A percentile compares a stretch with the other conserved stretches of the same genome.
These are phyloP conservation scores for Sebastes vulpes DNA, from an alignment of 2,797 vertebrate genomes.

Conservation along the genomic window DNA sequence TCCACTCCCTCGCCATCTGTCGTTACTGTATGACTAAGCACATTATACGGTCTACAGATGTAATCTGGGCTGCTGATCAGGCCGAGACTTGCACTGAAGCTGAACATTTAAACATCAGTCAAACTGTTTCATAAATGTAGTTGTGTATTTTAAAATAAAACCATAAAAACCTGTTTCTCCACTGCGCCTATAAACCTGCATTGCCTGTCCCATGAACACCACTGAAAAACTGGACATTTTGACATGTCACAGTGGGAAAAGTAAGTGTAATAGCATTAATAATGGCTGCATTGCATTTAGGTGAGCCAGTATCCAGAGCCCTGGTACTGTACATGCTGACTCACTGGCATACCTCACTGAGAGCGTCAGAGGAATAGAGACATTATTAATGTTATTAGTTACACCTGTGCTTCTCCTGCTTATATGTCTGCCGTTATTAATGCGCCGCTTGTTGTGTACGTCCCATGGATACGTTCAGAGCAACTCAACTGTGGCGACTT, in stretches of 20 bases:
- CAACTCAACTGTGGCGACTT: background rate
- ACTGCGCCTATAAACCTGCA: background rate
- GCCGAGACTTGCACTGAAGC: background rate
- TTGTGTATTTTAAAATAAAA: background rate
- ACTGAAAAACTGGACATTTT: background rate
- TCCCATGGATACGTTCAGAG: background rate
- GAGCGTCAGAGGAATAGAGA: background rate
- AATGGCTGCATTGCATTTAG: background rate
- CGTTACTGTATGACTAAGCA: background rate
- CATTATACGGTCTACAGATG: background rate
- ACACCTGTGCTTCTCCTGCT: background rate
- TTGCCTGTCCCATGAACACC: background rate
- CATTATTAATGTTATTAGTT: background rate
- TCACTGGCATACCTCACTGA: background rate
- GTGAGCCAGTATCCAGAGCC: background rate
- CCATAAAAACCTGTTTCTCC: background rate
- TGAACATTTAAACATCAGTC: background rate
- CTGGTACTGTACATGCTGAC: background rate
- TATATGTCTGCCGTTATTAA: background rate
- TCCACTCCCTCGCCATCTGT: background rate
- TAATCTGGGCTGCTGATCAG: background rate
- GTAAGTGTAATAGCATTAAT: background rate
- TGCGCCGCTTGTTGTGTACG: background rate
- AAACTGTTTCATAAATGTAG: background rate
- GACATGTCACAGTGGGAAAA: background rate